Percentiles rank a stretch among this genome's conserved stretches.
These are phyloP conservation scores for Cacatua alba DNA, from an alignment of 2,113 vertebrate species.

Conservation along the genomic window DNA sequence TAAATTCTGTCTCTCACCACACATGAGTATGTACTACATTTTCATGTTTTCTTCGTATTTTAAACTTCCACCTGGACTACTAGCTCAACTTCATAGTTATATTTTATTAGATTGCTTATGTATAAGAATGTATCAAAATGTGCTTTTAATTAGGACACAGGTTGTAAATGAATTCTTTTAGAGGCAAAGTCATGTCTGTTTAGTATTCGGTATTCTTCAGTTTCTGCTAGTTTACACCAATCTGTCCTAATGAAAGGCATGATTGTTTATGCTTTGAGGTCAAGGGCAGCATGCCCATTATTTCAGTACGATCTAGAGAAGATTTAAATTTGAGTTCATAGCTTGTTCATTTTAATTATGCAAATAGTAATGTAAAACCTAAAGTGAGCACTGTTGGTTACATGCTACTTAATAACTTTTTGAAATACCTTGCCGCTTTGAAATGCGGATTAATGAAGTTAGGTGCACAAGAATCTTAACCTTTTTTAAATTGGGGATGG, in stretches of 20 bases:
- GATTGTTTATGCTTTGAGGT: neutral
- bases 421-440: neutral
- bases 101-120: neutral
- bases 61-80: neutral
- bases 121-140: neutral
- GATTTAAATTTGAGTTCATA: neutral
- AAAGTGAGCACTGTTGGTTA: neutral
- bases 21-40: neutral
- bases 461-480: neutral
- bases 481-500: neutral
- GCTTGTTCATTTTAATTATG: neutral
- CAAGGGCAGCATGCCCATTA: neutral
- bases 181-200: neutral
- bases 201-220: neutral
- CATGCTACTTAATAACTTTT: neutral
- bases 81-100: neutral
- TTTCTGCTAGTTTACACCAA: neutral
- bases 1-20: neutral
- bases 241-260: neutral
- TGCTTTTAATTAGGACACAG: neutral
- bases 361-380: neutral
- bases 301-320: neutral
- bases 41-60: neutral
- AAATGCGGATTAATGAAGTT: neutral
- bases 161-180: neutral